These are phyloP conservation scores for Sebastes aleutianus DNA, from an alignment of 2,797 vertebrate genomes.

Conservation along the genomic window DNA sequence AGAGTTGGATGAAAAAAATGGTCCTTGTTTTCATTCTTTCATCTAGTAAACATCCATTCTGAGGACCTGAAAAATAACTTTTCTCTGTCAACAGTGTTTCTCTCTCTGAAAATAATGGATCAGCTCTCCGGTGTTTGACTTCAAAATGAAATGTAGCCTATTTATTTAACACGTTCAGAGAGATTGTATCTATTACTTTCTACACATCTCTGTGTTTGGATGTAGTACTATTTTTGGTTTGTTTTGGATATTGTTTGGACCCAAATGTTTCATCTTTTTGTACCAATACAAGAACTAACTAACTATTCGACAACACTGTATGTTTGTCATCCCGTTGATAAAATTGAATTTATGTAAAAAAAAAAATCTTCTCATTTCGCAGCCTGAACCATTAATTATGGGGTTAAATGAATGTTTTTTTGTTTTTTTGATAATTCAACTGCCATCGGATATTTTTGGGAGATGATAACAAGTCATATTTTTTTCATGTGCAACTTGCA, in stretches of 20 bases:
- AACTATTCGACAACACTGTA: background rate
- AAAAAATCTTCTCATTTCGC: background rate
- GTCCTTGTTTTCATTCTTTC: slow-evolving; percentile 59
- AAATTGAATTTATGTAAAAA: background rate
- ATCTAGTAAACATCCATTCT: slow-evolving; percentile 57
- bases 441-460: background rate
- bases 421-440: background rate
- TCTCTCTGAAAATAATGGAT: background rate
- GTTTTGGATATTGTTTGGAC: too few species aligned
- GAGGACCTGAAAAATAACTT: background rate
- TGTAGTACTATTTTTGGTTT: background rate
- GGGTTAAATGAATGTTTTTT: background rate
- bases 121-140: background rate
- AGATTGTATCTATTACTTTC: background rate
- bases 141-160: background rate
- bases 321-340: background rate
- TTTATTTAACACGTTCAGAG: background rate
- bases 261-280: too few species aligned
- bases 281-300: too few species aligned
- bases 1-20: background rate
- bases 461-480: background rate
- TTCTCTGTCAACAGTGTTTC: background rate
- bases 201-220: background rate
- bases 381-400: background rate
- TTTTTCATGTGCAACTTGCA: background rate